Evolutionary conservation across 2,888 invertebrate genomes (phyloP).

Genomic region (Scaptomyza tumidula): DNA sequence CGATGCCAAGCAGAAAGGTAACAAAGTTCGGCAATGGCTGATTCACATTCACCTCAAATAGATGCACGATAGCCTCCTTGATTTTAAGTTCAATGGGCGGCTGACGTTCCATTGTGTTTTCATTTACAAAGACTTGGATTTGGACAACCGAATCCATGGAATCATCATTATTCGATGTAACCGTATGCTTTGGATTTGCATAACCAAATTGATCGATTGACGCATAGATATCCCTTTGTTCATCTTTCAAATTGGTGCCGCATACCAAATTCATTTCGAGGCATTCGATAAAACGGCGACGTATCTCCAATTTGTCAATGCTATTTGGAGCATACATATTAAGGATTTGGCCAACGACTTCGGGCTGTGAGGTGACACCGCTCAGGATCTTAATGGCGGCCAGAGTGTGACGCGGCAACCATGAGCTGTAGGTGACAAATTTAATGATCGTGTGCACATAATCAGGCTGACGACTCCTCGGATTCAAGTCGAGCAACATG

Average conservation of each 20-base stretch:
- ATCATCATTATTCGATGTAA: background rate
- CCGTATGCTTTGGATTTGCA: background rate
- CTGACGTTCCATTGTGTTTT: slow-evolving; percentile 30
- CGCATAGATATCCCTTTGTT: slow-evolving; percentile 9
- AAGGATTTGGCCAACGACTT: slow-evolving; percentile 89
- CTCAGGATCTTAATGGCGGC: slow-evolving; percentile 90
- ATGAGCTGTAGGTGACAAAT: slow-evolving; percentile 88
- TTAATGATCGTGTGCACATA: slow-evolving; percentile 91
- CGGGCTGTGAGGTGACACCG: slow-evolving; percentile 88
- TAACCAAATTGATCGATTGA: slow-evolving; percentile 15
- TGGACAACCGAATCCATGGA: background rate
- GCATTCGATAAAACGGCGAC: slow-evolving; percentile 94
- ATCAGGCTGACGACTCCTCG: slow-evolving; percentile 90
- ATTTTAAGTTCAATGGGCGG: slow-evolving; percentile 79
- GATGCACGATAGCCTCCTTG: slow-evolving; percentile 88
- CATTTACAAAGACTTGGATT: slow-evolving; percentile 1
- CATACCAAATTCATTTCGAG: slow-evolving; percentile 87
- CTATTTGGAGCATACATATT: slow-evolving; percentile 89
- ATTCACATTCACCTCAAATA: slow-evolving; percentile 91
- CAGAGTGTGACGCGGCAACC: slow-evolving; percentile 88
- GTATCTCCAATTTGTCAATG: slow-evolving; percentile 86
- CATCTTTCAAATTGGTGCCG: slow-evolving; percentile 8
- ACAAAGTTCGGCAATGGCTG: slow-evolving; percentile 93
- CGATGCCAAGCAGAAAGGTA: slow-evolving; percentile 95
- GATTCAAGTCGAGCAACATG: slow-evolving; percentile 91